A percentile compares a stretch with the other conserved stretches of the same genome.
Evolutionary conservation across 2,888 invertebrate genomes (phyloP).

Genomic region (Sinelater perroti): DNA sequence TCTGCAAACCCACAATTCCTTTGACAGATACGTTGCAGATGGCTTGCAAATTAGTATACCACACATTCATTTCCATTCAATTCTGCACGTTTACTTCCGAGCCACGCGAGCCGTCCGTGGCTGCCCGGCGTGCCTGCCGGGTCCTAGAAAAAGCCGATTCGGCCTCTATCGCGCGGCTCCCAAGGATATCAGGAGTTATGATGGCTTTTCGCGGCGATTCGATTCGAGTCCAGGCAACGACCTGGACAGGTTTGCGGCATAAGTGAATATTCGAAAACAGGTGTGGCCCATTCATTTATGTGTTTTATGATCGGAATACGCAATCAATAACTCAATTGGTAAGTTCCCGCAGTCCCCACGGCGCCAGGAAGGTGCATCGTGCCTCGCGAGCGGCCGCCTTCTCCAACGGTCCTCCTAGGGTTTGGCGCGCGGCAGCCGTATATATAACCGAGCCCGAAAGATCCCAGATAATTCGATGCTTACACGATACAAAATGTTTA

Average conservation of each 20-base stretch:
- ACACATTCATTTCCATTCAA: constrained; percentile 17
- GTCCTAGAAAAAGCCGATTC: neutral
- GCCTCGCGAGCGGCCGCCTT: constrained; percentile 18
- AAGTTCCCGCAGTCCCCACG: constrained; percentile 28
- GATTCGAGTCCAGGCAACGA: constrained; percentile 19
- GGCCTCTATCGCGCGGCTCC: neutral
- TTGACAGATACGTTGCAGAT: constrained; percentile 19
- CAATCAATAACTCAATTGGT: constrained; percentile 42
- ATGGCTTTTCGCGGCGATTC: constrained; percentile 1
- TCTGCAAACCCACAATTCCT: constrained; percentile 25
- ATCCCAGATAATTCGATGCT: constrained; percentile 12
- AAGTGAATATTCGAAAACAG: constrained; percentile 40
- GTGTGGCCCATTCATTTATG: constrained; percentile 44
- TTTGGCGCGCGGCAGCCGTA: neutral
- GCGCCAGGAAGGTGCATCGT: constrained; percentile 36
- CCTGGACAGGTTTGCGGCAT: constrained; percentile 30
- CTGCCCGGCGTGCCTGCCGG: neutral
- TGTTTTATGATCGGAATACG: constrained; percentile 43
- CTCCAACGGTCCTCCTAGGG: constrained; percentile 21
- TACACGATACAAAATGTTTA: constrained; percentile 7
- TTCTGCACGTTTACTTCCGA: constrained; percentile 6
- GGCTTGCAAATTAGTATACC: constrained; percentile 19
- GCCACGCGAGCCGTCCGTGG: constrained; percentile 5
- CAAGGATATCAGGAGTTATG: constrained; percentile 9
- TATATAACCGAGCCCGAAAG: neutral